Evolutionary conservation across 2,797 vertebrate genomes (phyloP).

Genomic region (Tinamus major): DNA sequence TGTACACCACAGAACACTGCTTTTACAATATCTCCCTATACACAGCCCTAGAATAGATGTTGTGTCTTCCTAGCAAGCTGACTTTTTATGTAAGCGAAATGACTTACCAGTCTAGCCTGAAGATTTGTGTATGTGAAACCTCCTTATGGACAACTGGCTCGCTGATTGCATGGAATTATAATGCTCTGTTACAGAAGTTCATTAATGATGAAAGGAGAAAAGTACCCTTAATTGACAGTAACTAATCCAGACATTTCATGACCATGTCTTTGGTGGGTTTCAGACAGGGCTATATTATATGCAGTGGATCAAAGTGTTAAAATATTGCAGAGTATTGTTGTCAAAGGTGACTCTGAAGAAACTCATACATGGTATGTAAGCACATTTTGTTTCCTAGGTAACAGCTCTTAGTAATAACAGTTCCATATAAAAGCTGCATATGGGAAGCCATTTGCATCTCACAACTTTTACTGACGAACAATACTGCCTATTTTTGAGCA

Average conservation of each 20-base stretch:
- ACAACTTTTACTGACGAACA: neutral
- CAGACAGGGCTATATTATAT: neutral
- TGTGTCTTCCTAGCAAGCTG: neutral
- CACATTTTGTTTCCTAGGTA: constrained; percentile 47
- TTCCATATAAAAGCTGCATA: neutral
- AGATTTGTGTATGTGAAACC: neutral
- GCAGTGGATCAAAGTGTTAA: neutral
- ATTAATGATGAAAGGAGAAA: neutral
- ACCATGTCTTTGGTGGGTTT: neutral
- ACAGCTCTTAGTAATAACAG: neutral
- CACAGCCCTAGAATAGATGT: neutral
- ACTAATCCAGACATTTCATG: neutral
- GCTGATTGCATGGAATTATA: neutral
- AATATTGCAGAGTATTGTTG: neutral
- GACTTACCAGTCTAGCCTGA: neutral
- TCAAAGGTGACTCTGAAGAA: constrained; percentile 1
- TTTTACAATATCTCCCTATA: neutral
- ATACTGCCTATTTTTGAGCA: neutral
- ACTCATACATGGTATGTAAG: neutral
- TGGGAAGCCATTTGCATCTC: neutral
- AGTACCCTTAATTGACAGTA: neutral
- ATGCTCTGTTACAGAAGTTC: neutral
- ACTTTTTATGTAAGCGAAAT: neutral
- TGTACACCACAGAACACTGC: neutral
- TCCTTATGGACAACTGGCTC: neutral